These are phyloP conservation scores for Oncorhynchus masou DNA, from an alignment of 2,113 vertebrate species.

Conservation along the genomic window DNA sequence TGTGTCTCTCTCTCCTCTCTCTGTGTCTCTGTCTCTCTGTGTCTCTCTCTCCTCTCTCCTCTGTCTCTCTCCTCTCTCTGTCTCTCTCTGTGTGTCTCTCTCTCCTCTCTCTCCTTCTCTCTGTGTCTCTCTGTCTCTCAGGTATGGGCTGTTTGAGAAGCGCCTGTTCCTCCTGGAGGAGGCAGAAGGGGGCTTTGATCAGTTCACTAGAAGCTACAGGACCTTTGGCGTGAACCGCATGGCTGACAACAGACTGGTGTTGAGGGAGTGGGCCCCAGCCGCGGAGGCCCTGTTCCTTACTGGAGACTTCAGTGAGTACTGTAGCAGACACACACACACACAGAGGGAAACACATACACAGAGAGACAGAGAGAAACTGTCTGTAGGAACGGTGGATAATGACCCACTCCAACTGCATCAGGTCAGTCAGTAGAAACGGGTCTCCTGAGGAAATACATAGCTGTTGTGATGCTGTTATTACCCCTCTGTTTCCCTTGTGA, in stretches of 20 bases:
- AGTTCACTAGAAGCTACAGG: slow-evolving; percentile 88
- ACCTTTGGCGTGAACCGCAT: slow-evolving; percentile 81
- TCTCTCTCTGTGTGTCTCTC: not conserved
- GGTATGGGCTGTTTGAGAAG: slow-evolving; percentile 83
- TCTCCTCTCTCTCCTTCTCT: no score
- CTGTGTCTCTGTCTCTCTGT: not conserved
- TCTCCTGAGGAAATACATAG: no score
- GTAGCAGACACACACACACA: no score
- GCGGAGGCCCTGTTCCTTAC: slow-evolving; percentile 95
- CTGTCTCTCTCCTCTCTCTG: no score
- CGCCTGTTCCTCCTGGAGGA: slow-evolving; percentile 79
- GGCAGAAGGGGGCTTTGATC: slow-evolving; percentile 87
- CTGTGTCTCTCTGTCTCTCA: slow-evolving; percentile 58
- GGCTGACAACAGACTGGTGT: slow-evolving; percentile 82
- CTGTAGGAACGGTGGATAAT: no score
- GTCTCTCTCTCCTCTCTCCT: no score
- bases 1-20: not conserved
- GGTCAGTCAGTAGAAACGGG: no score
- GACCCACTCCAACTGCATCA: no score
- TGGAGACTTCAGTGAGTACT: slow-evolving; percentile 95
- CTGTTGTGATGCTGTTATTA: no score
- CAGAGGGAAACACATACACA: no score
- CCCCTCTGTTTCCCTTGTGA: no score
- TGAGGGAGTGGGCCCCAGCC: slow-evolving; percentile 92
- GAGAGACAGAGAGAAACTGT: no score